phyloP scores from a whole-genome alignment of 2,113 vertebrate genomes.

The Albula glossodonta region DNA sequence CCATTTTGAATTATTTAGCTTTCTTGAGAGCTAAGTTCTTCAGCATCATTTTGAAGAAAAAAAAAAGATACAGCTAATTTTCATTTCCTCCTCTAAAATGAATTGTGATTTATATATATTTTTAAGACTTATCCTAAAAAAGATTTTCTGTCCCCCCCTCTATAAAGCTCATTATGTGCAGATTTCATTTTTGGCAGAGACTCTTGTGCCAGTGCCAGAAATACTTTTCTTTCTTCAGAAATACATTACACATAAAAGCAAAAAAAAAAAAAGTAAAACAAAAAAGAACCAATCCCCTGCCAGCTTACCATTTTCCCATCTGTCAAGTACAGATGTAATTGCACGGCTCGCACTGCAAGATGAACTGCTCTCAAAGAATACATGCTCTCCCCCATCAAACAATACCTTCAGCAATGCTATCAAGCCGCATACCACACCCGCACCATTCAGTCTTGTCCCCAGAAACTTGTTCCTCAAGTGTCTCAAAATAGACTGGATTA shows the following conservation, averaged over 20 bases:
- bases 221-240: too few relatives aligned
- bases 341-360: neutral
- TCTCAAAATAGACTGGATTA: constrained; percentile 9
- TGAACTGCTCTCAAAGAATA: neutral
- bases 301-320: neutral
- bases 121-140: neutral
- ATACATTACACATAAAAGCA: neutral
- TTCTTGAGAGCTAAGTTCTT: neutral
- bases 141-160: neutral
- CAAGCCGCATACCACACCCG: neutral
- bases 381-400: neutral
- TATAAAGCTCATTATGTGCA: constrained; percentile 2
- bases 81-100: neutral
- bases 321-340: neutral
- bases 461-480: neutral
- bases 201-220: neutral
- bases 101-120: neutral
- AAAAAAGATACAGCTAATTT: neutral
- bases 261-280: neutral
- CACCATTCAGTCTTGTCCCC: neutral
- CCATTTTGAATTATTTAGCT: neutral
- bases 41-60: neutral
- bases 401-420: neutral
- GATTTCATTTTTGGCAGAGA: neutral
- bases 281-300: neutral